Evolutionary conservation across 2,113 vertebrate genomes (phyloP).

Genomic region (Petromus typicus): DNA sequence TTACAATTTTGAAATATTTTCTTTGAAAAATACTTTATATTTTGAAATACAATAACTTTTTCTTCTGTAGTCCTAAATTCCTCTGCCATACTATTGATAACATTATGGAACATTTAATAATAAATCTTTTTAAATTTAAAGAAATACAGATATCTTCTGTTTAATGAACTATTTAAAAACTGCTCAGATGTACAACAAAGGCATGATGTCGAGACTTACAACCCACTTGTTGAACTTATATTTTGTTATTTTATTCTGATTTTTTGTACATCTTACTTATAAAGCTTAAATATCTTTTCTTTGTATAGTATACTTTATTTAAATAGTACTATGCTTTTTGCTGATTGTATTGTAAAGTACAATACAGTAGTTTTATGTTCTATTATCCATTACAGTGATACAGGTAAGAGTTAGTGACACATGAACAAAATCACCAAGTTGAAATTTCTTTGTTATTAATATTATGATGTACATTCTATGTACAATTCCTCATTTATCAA

Average conservation of each 20-base stretch:
- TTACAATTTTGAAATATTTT: not conserved
- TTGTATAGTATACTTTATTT: not conserved
- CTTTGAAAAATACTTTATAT: not conserved
- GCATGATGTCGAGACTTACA: not conserved
- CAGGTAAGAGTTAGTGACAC: not conserved
- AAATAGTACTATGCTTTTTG: not conserved
- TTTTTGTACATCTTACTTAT: not conserved
- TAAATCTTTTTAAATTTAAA: not conserved
- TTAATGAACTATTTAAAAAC: not conserved
- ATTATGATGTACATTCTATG: not conserved
- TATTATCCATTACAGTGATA: not conserved
- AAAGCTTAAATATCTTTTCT: not conserved
- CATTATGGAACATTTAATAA: not conserved
- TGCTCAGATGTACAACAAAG: not conserved
- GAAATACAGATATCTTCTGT: not conserved
- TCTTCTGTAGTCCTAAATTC: not conserved
- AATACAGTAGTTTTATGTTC: not conserved
- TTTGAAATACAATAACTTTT: not conserved
- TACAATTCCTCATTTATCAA: not conserved
- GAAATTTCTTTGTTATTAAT: not conserved
- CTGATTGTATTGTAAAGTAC: not conserved
- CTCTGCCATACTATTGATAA: not conserved
- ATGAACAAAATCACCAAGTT: not conserved
- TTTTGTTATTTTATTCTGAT: not conserved
- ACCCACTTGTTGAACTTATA: not conserved